Percentiles rank a stretch among this genome's conserved stretches.
Evolutionary conservation across 2,888 invertebrate genomes (phyloP).

Genomic region (Cancer borealis): DNA sequence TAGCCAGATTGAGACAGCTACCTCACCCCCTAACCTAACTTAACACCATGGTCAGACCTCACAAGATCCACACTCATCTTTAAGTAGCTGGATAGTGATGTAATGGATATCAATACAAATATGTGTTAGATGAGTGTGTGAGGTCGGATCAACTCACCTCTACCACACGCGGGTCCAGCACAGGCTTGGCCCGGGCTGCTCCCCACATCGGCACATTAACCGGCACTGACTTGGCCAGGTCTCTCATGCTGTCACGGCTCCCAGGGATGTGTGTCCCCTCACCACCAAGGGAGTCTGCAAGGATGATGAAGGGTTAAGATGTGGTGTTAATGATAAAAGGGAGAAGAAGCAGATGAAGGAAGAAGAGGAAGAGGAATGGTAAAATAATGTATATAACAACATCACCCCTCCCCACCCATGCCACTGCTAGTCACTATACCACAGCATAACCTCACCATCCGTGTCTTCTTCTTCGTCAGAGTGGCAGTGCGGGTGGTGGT

Average conservation of each 20-base stretch:
- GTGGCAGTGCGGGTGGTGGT: conserved; percentile 33
- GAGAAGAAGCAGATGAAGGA: too few species aligned
- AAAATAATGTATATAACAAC: too few species aligned
- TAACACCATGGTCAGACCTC: too few species aligned
- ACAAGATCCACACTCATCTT: too few species aligned
- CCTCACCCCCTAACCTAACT: too few species aligned
- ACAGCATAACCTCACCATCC: conserved; percentile 57
- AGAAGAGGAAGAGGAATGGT: too few species aligned
- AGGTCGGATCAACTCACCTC: conserved; percentile 42
- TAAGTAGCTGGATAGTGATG: too few species aligned
- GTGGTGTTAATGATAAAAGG: too few species aligned
- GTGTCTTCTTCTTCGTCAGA: conserved; percentile 71
- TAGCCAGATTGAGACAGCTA: too few species aligned
- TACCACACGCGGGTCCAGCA: conserved; percentile 42
- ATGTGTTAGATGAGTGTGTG: background rate
- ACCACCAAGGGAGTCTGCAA: conserved; percentile 62
- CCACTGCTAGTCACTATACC: background rate
- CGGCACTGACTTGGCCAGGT: conserved; percentile 71
- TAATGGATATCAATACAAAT: too few species aligned
- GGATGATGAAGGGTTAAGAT: background rate
- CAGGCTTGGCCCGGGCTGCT: conserved; percentile 13
- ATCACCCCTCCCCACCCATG: too few species aligned
- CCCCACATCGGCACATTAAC: conserved; percentile 73
- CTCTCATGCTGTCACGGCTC: conserved; percentile 23
- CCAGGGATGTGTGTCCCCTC: conserved; percentile 66